A percentile compares a stretch with the other conserved stretches of the same genome.
Evolutionary conservation across 2,797 vertebrate species (phyloP).

Genomic region (Silurus aristotelis): DNA sequence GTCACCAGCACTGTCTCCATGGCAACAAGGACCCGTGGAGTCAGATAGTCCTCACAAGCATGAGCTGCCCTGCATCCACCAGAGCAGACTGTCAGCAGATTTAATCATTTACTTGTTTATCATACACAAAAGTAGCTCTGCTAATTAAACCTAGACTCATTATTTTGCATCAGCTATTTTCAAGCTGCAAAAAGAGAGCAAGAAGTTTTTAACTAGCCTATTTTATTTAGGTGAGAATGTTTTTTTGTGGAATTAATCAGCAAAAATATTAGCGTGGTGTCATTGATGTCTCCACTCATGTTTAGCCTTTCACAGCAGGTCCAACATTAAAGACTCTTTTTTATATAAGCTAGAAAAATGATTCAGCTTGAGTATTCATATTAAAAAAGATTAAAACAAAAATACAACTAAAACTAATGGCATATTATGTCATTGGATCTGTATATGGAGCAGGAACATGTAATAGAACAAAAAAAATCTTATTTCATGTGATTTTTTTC

Average conservation of each 20-base stretch:
- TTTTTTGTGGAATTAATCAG: conserved; percentile 57
- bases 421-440: neutral
- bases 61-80: conserved; percentile 49
- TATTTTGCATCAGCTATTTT: conserved; percentile 62
- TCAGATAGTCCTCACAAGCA: conserved; percentile 37
- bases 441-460: conserved; percentile 30
- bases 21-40: conserved; percentile 58
- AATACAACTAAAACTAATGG: conserved; percentile 37
- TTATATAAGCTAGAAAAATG: conserved; percentile 24
- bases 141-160: conserved; percentile 63
- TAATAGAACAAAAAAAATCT: neutral
- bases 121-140: conserved; percentile 55
- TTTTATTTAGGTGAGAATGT: conserved; percentile 48
- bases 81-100: conserved; percentile 53
- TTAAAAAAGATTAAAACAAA: conserved; percentile 32
- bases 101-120: conserved; percentile 64
- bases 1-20: conserved; percentile 57
- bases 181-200: conserved; percentile 36
- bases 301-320: conserved; percentile 46
- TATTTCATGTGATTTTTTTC: neutral
- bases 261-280: conserved; percentile 51
- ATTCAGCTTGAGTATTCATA: conserved; percentile 26
- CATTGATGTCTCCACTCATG: conserved; percentile 46
- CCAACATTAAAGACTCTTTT: conserved; percentile 8
- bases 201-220: conserved; percentile 50